Evolutionary conservation across 2,888 invertebrate species (phyloP).

Genomic region (Stenichneumon culpator): DNA sequence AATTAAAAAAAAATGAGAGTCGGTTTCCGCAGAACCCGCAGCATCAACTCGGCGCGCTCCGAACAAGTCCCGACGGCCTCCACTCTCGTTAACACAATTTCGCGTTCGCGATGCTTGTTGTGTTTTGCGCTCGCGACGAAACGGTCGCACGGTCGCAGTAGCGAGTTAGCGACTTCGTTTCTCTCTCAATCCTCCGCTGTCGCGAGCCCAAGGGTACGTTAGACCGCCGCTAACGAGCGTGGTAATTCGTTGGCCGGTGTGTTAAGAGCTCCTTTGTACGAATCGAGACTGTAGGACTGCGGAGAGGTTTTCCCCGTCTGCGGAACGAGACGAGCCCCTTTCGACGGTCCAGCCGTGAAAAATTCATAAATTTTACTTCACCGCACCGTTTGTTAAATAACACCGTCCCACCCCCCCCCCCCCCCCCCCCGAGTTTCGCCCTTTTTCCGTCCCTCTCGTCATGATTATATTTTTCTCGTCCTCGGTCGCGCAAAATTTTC

Average conservation of each 20-base stretch:
- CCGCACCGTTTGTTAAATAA: slow-evolving; percentile 63
- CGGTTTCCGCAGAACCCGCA: slow-evolving; percentile 13
- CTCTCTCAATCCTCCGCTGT: not conserved
- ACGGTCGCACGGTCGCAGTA: slow-evolving; percentile 53
- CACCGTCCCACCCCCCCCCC: not conserved
- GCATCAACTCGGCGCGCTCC: slow-evolving; percentile 33
- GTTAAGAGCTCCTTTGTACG: slow-evolving; percentile 68
- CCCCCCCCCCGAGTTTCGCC: not conserved
- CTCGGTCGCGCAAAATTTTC: slow-evolving; percentile 1
- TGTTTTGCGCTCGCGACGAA: slow-evolving; percentile 27
- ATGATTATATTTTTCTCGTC: slow-evolving; percentile 5
- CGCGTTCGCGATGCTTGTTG: slow-evolving; percentile 39
- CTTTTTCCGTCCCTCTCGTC: not conserved
- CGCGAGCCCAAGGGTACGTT: slow-evolving; percentile 67
- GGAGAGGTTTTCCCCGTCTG: slow-evolving; percentile 39
- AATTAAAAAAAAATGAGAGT: slow-evolving; percentile 9
- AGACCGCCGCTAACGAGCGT: slow-evolving; percentile 70
- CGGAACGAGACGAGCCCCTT: slow-evolving; percentile 12
- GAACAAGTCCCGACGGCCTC: slow-evolving; percentile 34
- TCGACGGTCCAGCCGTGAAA: slow-evolving; percentile 53
- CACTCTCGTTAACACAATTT: slow-evolving; percentile 70
- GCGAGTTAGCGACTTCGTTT: slow-evolving; percentile 62
- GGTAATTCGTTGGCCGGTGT: slow-evolving; percentile 69
- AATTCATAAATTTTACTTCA: slow-evolving; percentile 60
- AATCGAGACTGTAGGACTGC: slow-evolving; percentile 55